Conservation (phyloP, 92 coral and sea anemone genomes). For the Actinernus sp. region DNA sequence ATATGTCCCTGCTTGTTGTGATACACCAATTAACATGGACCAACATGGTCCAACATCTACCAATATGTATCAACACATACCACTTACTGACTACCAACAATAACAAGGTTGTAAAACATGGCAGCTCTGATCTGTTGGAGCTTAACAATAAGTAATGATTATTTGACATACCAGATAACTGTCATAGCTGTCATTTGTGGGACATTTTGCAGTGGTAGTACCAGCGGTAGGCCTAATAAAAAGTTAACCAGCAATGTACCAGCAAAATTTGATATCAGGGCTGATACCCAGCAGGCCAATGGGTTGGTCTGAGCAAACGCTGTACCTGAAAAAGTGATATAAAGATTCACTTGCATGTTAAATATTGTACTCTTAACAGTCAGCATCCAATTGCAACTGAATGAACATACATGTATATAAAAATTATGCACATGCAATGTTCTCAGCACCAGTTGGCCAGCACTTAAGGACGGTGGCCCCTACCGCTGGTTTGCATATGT, state of each 20-base stretch:
- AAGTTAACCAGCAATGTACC: slow-evolving; percentile 69
- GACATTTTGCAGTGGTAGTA: slow-evolving; percentile 52
- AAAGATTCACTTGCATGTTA: not conserved
- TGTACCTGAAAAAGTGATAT: slow-evolving; percentile 38
- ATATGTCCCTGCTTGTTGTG: too few species aligned
- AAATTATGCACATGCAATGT: not conserved
- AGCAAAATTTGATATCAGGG: slow-evolving; percentile 67
- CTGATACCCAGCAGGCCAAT: slow-evolving; percentile 81
- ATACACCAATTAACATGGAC: too few species aligned
- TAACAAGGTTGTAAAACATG: too few species aligned
- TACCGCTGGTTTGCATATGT: too few species aligned
- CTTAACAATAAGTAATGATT: not conserved
- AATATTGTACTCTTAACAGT: not conserved
- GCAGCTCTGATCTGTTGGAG: not conserved
- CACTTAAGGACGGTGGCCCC: not conserved
- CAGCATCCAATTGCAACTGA: not conserved
- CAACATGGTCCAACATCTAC: too few species aligned
- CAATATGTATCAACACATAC: too few species aligned
- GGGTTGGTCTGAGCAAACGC: slow-evolving; percentile 80
- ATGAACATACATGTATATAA: not conserved
- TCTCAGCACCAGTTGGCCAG: not conserved
- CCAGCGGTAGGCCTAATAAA: slow-evolving; percentile 65
- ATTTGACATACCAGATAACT: slow-evolving; percentile 67
- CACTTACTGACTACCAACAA: too few species aligned
- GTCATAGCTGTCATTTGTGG: slow-evolving; percentile 52